Percentiles rank a stretch among this genome's conserved stretches.
Conservation (phyloP, 1,140 invertebrate genomes). For the Achatina immaculata region DNA sequence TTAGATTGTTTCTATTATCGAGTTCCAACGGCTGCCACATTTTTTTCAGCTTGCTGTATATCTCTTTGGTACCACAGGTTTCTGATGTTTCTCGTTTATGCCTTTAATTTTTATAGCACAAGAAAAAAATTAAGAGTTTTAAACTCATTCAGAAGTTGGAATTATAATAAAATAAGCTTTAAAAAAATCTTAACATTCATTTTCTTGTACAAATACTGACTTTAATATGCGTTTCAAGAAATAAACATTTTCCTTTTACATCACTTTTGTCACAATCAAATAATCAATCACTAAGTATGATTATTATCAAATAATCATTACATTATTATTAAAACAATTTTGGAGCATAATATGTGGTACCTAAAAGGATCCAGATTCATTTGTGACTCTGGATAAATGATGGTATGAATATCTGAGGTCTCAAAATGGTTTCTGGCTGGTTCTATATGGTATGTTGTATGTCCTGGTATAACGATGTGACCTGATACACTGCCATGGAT, state of each 20-base stretch:
- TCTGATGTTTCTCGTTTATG: neutral
- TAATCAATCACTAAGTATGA: no score
- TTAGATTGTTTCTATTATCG: neutral
- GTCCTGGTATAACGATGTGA: constrained; percentile 15
- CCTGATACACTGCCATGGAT: constrained; percentile 26
- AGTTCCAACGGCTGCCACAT: constrained; percentile 8
- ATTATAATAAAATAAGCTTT: no score
- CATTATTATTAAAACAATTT: no score
- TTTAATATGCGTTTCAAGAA: no score
- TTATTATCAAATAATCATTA: no score
- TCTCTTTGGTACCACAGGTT: neutral
- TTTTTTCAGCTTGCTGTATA: constrained; percentile 4
- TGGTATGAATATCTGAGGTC: neutral
- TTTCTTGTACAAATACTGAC: no score
- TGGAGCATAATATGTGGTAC: neutral
- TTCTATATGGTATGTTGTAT: constrained; percentile 29
- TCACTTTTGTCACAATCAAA: no score
- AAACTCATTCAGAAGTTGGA: no score
- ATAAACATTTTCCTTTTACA: no score
- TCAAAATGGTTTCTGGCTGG: constrained; percentile 26
- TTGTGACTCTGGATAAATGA: constrained; percentile 23
- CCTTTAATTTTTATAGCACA: neutral
- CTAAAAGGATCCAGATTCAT: constrained; percentile 33
- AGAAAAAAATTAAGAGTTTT: no score
- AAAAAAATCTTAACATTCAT: no score